phyloP scores from a whole-genome alignment of 2,113 vertebrate genomes.

The Paratilapia polleni region DNA sequence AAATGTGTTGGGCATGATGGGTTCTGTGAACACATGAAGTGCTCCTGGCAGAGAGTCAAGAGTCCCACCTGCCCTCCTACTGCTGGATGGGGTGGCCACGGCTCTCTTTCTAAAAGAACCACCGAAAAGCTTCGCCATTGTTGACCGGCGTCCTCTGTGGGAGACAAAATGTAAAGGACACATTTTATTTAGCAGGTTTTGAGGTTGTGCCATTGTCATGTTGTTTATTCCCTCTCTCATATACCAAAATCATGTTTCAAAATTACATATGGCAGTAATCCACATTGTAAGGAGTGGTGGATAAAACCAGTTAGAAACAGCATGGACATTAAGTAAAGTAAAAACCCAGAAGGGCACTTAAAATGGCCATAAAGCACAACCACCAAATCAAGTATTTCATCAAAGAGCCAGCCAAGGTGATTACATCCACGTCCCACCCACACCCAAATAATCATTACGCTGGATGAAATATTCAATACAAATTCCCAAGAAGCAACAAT shows the following conservation, averaged over 20 bases:
- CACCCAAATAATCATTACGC: slow-evolving; percentile 83
- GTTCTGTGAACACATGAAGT: slow-evolving; percentile 73
- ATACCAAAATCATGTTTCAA: not conserved
- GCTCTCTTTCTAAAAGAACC: slow-evolving; percentile 95
- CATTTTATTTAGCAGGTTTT: slow-evolving; percentile 34
- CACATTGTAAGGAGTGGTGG: not conserved
- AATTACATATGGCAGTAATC: slow-evolving; percentile 5
- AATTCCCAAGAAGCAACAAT: slow-evolving; percentile 84
- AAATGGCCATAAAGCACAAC: slow-evolving; percentile 43
- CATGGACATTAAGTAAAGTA: slow-evolving; percentile 34
- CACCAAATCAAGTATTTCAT: slow-evolving; percentile 74
- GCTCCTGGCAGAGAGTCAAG: slow-evolving; percentile 90
- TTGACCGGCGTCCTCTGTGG: slow-evolving; percentile 97
- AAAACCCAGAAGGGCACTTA: slow-evolving; percentile 59
- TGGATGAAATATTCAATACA: slow-evolving; percentile 79
- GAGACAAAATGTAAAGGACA: slow-evolving; percentile 75
- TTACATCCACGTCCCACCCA: slow-evolving; percentile 75
- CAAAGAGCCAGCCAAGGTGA: slow-evolving; percentile 77
- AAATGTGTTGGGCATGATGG: slow-evolving; percentile 36
- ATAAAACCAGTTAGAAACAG: slow-evolving; percentile 23
- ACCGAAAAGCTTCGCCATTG: slow-evolving; percentile 97
- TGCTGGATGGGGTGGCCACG: slow-evolving; percentile 83
- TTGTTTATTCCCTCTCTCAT: not conserved
- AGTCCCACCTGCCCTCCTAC: slow-evolving; percentile 85
- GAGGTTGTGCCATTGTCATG: slow-evolving; percentile 4